Conservation (phyloP, 2,113 vertebrate species). For the Vidua macroura region DNA sequence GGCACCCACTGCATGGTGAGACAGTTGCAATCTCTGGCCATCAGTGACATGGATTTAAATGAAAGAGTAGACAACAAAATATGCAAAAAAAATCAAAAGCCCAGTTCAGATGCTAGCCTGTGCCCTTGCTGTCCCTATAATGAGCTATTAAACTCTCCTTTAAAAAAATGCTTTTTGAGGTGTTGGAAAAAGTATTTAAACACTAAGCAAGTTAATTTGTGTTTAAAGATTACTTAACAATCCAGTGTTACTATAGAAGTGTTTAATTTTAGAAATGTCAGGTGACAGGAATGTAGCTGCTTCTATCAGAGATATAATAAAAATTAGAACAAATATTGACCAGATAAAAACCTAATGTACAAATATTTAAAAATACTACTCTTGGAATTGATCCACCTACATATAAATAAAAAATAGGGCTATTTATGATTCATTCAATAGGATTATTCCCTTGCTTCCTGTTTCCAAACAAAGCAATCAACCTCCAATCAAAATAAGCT, state of each 20-base stretch:
- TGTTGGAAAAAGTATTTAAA: neutral
- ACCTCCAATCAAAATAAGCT: neutral
- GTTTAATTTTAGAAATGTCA: neutral
- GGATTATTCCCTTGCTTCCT: slow-evolving; percentile 50
- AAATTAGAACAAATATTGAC: slow-evolving; percentile 1
- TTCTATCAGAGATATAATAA: neutral
- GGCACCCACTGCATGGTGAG: neutral
- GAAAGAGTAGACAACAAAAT: neutral
- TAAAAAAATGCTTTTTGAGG: neutral
- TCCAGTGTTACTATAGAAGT: neutral
- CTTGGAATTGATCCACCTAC: neutral
- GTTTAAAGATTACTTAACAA: neutral
- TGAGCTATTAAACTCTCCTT: neutral
- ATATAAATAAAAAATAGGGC: neutral
- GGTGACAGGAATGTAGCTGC: neutral
- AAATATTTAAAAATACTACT: neutral
- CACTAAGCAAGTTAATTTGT: neutral
- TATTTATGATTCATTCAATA: slow-evolving; percentile 5
- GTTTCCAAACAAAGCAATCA: slow-evolving; percentile 23
- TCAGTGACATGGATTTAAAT: neutral
- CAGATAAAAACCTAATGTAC: neutral
- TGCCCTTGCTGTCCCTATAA: neutral
- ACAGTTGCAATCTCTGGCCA: neutral
- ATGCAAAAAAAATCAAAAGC: neutral
- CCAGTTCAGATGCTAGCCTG: neutral